Evolutionary conservation across 2,888 invertebrate species (phyloP), one percentile per base, ranked within the genome.

Genomic region (Rhogogaster chlorosoma): DNA sequence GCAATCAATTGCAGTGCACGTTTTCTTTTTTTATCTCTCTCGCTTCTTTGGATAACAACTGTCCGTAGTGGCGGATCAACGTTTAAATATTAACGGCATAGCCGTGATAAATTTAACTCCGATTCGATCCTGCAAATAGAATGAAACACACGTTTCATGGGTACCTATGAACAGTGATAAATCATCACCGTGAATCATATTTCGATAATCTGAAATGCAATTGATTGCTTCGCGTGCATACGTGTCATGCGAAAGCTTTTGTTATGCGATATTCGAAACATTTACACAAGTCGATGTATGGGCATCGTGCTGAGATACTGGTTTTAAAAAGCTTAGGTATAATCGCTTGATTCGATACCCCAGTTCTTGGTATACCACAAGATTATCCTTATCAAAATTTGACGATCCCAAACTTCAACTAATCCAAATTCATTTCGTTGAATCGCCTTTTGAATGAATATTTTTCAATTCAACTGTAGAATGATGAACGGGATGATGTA

Each of bases 181-280:
- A 80, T 80, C 49, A 80, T 83, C 83, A 53, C 12, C 49, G 49
- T 38, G 42, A 67, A 83, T 83, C 53, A 70, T 71, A 83, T 83
- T 64, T 22, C 86, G 86, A 88, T 91, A 90, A 91, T 91, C 91
- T 90, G 89, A 85, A 88, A 88, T 87, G 88, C 89, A 88, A 90
- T 90, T 89, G 90, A 90, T 90, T 89, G 87, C 86, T 85, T 77
- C 86, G 84, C 86, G 84, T 87, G 86, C 87, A 88, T 88, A 88
- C 88, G 78, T 78, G 57, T 32, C 57, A 7, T 49, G 7, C 29
- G 32, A 77, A 29, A 77, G 77, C 77, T 49, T 32, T 53, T 26
- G 77, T 49, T 73, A 49, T 32, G n/a, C 49, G 77, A 53, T 45
- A 53, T 15, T 18, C 49, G 53, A 29, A 53, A 77, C 73, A 73